These are phyloP conservation scores for Sesamia inferens DNA, from an alignment of 2,888 invertebrate genomes.

Conservation along the genomic window DNA sequence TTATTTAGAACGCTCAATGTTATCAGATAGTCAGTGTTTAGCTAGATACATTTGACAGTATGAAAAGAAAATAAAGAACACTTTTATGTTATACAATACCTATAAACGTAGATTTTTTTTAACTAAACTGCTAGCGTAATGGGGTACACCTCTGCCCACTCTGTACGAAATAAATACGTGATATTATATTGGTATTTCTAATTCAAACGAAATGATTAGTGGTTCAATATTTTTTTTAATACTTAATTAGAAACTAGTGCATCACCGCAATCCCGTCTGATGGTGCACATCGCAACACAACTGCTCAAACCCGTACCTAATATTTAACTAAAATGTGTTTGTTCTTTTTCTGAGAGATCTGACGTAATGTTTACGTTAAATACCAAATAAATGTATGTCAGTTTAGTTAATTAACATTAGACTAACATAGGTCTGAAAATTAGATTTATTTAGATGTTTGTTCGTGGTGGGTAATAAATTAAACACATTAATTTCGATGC, in stretches of 20 bases:
- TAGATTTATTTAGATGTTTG: constrained; percentile 1
- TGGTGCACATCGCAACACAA: no score
- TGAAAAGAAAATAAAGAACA: constrained; percentile 1
- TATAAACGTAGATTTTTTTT: no score
- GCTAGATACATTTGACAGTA: constrained; percentile 7
- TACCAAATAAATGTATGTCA: constrained; percentile 25
- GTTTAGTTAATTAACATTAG: constrained; percentile 30
- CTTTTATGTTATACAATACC: background rate
- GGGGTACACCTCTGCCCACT: background rate
- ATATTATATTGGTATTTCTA: background rate
- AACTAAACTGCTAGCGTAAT: no score
- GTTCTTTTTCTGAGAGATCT: constrained; percentile 18
- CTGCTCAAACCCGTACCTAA: background rate
- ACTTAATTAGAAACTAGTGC: no score
- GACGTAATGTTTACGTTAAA: constrained; percentile 37
- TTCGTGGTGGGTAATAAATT: background rate
- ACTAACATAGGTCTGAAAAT: constrained; percentile 20
- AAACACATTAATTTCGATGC: background rate
- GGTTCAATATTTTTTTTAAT: background rate
- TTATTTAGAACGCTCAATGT: constrained; percentile 39
- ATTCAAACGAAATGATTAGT: background rate
- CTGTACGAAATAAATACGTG: background rate
- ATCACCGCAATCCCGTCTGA: no score
- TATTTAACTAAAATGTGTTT: constrained; percentile 27
- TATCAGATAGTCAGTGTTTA: constrained; percentile 10